These are phyloP conservation scores for Drosophila lowei DNA, from an alignment of 1,140 invertebrate species.

Conservation along the genomic window DNA sequence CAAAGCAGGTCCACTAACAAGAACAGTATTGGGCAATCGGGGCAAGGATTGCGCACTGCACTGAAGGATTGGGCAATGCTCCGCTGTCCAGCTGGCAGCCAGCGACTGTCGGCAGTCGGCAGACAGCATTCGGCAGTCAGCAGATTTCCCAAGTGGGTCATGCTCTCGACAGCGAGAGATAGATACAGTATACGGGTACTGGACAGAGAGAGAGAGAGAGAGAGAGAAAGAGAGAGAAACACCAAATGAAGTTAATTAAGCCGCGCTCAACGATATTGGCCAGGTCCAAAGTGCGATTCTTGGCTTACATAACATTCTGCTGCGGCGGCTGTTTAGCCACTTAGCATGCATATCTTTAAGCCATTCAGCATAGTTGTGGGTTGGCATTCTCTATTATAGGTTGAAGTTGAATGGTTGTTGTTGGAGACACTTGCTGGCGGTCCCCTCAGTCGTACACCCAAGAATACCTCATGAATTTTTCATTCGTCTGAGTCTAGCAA, in stretches of 20 bases:
- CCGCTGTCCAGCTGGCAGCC: constrained; percentile 12
- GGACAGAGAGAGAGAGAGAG: constrained; percentile 16
- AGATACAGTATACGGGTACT: no score
- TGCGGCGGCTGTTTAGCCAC: constrained; percentile 5
- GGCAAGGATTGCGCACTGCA: constrained; percentile 25
- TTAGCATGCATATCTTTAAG: neutral
- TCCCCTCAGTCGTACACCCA: no score
- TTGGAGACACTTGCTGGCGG: no score
- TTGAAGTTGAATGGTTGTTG: no score
- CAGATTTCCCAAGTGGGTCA: constrained; percentile 43
- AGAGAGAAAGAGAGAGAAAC: constrained; percentile 35
- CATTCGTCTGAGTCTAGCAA: no score
- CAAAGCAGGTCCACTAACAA: constrained; percentile 31
- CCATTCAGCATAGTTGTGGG: neutral
- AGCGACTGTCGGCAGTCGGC: constrained; percentile 2
- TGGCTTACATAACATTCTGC: constrained; percentile 18
- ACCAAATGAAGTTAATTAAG: constrained; percentile 36
- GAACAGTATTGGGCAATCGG: constrained; percentile 39
- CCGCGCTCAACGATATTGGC: constrained; percentile 18
- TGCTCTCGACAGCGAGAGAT: no score
- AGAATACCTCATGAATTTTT: no score
- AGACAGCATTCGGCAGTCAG: constrained; percentile 3
- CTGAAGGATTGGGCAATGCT: constrained; percentile 37
- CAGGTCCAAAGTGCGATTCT: constrained; percentile 27
- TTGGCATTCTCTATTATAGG: no score